Conservation (phyloP, 35 echinoderm and acorn worm genomes). For the Apostichopus parvimensis region DNA sequence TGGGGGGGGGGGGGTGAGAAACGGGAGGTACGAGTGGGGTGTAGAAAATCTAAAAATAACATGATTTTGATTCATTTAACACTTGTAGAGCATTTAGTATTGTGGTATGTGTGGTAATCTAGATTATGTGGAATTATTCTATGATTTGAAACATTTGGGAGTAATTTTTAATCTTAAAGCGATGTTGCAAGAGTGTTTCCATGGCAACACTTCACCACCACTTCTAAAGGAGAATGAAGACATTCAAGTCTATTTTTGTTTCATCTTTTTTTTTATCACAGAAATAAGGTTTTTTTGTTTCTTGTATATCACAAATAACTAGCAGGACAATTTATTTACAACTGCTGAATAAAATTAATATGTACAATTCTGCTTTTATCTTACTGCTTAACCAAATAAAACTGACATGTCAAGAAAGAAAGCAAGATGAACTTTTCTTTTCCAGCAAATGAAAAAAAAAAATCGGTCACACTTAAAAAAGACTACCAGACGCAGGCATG, state of each 20-base stretch:
- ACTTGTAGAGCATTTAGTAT: no score
- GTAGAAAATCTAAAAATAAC: no score
- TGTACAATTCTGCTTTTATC: slow-evolving; percentile 1
- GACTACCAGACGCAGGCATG: neutral
- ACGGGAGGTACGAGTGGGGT: no score
- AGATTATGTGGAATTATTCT: no score
- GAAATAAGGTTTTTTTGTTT: neutral
- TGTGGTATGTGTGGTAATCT: no score
- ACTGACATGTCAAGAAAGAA: neutral
- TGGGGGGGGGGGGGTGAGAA: no score
- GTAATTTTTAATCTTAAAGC: no score
- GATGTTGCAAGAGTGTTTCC: no score
- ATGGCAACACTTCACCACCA: no score
- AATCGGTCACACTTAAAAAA: neutral
- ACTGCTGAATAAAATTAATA: slow-evolving; percentile 48
- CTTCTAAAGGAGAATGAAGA: no score
- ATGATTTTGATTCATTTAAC: no score
- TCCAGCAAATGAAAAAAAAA: neutral
- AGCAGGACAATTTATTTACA: slow-evolving; percentile 48
- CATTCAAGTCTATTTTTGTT: neutral
- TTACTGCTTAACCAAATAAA: neutral
- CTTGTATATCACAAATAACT: slow-evolving; percentile 17
- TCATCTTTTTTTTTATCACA: neutral
- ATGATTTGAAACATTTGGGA: no score
- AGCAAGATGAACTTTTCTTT: neutral